Conservation (phyloP, 2,113 vertebrate genomes). For the Bubo scandiacus region DNA sequence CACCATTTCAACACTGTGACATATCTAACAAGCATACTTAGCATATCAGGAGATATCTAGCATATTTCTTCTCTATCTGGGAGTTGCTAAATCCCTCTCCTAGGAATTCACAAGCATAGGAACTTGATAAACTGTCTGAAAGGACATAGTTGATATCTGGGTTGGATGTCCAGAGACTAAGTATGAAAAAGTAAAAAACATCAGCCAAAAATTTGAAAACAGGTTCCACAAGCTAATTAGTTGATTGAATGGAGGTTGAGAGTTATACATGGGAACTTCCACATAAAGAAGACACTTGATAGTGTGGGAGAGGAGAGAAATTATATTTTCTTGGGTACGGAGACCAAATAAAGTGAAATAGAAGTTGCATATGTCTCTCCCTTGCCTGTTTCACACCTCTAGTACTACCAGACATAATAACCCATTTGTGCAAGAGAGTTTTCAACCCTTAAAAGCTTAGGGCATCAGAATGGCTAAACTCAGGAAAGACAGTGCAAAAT, state of each 20-base stretch:
- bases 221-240: not conserved
- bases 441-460: not conserved
- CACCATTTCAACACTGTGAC: not conserved
- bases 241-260: not conserved
- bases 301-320: not conserved
- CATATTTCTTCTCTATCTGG: not conserved
- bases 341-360: not conserved
- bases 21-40: not conserved
- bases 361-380: not conserved
- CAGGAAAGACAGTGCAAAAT: not conserved
- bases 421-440: not conserved
- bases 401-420: not conserved
- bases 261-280: not conserved
- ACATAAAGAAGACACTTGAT: not conserved
- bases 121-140: not conserved
- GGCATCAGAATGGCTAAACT: not conserved
- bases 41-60: not conserved
- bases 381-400: not conserved
- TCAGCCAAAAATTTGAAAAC: not conserved
- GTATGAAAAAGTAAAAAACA: not conserved
- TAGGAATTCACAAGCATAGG: not conserved
- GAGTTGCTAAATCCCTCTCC: not conserved
- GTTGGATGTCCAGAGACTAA: not conserved
- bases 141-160: not conserved
- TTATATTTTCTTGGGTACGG: not conserved